phyloP scores from a whole-genome alignment of 1,140 invertebrate species.

The Ectropis grisescens region DNA sequence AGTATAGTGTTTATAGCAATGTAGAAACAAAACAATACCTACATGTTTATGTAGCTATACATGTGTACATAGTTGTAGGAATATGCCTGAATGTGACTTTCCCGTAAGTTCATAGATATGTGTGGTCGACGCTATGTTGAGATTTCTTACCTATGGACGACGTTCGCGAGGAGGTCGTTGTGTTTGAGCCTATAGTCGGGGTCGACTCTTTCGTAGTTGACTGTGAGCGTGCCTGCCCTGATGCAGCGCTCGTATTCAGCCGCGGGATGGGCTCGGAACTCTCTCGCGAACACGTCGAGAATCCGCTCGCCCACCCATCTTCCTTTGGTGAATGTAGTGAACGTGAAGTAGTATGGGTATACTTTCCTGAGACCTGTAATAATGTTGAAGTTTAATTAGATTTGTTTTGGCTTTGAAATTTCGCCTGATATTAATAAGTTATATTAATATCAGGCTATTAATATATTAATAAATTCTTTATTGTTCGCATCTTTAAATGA shows the following conservation, averaged over 20 bases:
- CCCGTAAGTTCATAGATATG: no score
- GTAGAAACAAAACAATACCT: no score
- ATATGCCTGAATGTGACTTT: no score
- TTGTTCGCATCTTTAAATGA: no score
- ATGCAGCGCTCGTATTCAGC: slow-evolving; percentile 94
- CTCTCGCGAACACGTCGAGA: slow-evolving; percentile 92
- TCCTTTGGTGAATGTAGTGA: slow-evolving; percentile 96
- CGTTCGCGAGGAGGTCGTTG: slow-evolving; percentile 94
- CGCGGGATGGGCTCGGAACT: slow-evolving; percentile 93
- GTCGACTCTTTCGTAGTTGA: slow-evolving; percentile 95
- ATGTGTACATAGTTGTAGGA: no score
- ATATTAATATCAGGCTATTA: slow-evolving; percentile 1
- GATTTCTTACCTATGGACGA: slow-evolving; percentile 88
- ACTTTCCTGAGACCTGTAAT: slow-evolving; percentile 94
- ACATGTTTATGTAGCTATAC: no score
- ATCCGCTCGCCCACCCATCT: slow-evolving; percentile 97
- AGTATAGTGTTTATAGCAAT: no score
- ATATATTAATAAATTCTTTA: no score
- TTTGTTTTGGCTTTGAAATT: not conserved
- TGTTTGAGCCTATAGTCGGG: slow-evolving; percentile 93
- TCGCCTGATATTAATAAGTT: not conserved
- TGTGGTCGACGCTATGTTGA: no score
- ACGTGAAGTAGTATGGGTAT: slow-evolving; percentile 98
- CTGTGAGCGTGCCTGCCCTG: slow-evolving; percentile 89
- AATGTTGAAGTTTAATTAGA: no score